Evolutionary conservation across 2,888 invertebrate species (phyloP), one percentile per base, ranked within the genome.

Genomic region (Drosophila heteroneura): DNA sequence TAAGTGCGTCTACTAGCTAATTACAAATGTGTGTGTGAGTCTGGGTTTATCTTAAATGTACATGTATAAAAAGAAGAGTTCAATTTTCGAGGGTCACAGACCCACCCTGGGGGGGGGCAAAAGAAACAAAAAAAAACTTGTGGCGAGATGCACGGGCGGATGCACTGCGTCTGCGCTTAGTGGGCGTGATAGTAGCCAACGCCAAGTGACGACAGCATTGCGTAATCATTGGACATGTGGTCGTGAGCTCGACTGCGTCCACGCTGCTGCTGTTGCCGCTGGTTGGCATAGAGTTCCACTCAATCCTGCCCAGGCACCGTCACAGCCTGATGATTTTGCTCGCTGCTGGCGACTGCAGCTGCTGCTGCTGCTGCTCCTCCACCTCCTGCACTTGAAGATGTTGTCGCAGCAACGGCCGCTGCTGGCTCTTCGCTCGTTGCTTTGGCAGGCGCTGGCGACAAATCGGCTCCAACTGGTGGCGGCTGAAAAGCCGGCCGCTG

Each of bases 401-500:
- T 3, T 16, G n/a, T 19, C 28, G 47, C 16, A 47, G 33, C 49
- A 60, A 70, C 77, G 19, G 61, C 32, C 14, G 59, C 12, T 10
- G 61, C 10, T 12, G 54, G 37, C 54, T 76, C 90, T 10, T 84
- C 78, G 56, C 75, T 81, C 4, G 81, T 76, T 47, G 67, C 70
- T 32, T 57, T 64, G 47, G 5, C 16, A n/a, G 32, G 44, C 28
- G 69, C 60, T 28, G 76, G 33, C 6, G 65, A 37, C 28, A 30
- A n/a, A 16, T 67, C 59, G 5, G 47, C 68, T 5, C 57, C 76
- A 26, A 65, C 66, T 16, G 85, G 83, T 61, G 92, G 92, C 33
- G 93, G 92, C 78, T 93, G 93, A 74, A 93, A 93, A 26, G 92
- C 94, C 39, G 95, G 95, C 92, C 95, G 94, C 19, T 95, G 95